Evolutionary conservation across 2,797 vertebrate species (phyloP).

Genomic region (Taenioides sp.): DNA sequence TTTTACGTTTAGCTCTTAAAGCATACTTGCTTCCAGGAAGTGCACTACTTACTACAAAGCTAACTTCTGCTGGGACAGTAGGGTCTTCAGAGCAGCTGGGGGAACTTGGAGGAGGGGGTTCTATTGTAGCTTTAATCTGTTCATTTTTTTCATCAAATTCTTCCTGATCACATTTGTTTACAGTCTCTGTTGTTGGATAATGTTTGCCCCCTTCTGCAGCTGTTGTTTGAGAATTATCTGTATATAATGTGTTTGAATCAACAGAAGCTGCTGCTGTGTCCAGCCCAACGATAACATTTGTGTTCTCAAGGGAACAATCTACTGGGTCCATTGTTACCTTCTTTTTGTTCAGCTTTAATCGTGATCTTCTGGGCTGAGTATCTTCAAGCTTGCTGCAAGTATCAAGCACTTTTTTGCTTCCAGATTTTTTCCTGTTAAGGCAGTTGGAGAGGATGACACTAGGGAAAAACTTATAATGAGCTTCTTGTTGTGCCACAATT

Average conservation of each 20-base stretch:
- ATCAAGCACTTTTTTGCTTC: slow-evolving; percentile 65
- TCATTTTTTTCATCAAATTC: slow-evolving; percentile 25
- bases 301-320: slow-evolving; percentile 78
- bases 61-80: slow-evolving; percentile 66
- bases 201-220: slow-evolving; percentile 24
- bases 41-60: slow-evolving; percentile 81
- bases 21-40: slow-evolving; percentile 95
- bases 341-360: slow-evolving; percentile 87
- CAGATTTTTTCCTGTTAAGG: slow-evolving; percentile 86
- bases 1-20: slow-evolving; percentile 91
- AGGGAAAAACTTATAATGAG: slow-evolving; percentile 98
- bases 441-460: slow-evolving; percentile 99
- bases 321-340: slow-evolving; percentile 66
- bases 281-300: slow-evolving; percentile 69
- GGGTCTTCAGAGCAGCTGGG: slow-evolving; percentile 39
- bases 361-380: slow-evolving; percentile 80
- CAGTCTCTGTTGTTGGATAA: not conserved
- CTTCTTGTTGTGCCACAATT: slow-evolving; percentile 92
- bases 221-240: slow-evolving; percentile 25
- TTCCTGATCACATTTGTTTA: slow-evolving; percentile 22
- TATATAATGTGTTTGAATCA: slow-evolving; percentile 35
- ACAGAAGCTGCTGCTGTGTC: slow-evolving; percentile 26
- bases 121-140: slow-evolving; percentile 26
- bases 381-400: slow-evolving; percentile 78
- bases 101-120: slow-evolving; percentile 10